phyloP scores from a whole-genome alignment of 1,140 invertebrate genomes.

The Colletes gigas region DNA sequence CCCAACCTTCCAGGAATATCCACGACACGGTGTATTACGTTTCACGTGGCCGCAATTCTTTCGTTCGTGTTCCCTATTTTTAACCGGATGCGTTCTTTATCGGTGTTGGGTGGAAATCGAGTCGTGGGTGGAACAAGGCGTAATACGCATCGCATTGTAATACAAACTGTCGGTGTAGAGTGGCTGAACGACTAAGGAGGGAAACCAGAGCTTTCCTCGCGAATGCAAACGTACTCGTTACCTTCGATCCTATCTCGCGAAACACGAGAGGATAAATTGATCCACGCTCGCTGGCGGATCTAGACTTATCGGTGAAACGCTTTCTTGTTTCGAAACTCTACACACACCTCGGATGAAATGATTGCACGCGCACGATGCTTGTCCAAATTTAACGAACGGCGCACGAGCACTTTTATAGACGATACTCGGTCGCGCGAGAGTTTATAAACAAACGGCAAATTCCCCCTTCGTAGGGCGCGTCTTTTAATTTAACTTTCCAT shows the following conservation, averaged over 20 bases:
- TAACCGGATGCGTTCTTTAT: not conserved
- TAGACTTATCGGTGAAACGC: too few relatives aligned
- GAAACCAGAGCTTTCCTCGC: too few relatives aligned
- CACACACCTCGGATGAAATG: too few relatives aligned
- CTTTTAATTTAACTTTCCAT: slow-evolving; percentile 51
- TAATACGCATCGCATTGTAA: too few relatives aligned
- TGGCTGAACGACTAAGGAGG: not conserved
- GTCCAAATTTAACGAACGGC: not conserved
- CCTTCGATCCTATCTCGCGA: too few relatives aligned
- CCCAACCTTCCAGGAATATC: not conserved
- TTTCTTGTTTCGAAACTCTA: too few relatives aligned
- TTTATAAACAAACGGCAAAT: slow-evolving; percentile 3
- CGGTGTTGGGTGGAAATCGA: not conserved
- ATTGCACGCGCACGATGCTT: too few relatives aligned
- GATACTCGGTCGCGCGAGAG: slow-evolving; percentile 17
- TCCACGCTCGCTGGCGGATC: too few relatives aligned
- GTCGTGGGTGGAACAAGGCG: too few relatives aligned
- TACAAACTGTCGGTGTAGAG: not conserved
- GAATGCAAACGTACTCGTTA: too few relatives aligned
- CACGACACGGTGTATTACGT: not conserved
- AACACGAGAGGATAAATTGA: too few relatives aligned
- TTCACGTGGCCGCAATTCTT: not conserved
- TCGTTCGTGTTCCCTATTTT: not conserved
- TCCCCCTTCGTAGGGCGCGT: not conserved
- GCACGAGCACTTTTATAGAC: not conserved